Conservation (phyloP, 37 sponge, comb jelly and placozoan species). For the Mnemiopsis leidyi region DNA sequence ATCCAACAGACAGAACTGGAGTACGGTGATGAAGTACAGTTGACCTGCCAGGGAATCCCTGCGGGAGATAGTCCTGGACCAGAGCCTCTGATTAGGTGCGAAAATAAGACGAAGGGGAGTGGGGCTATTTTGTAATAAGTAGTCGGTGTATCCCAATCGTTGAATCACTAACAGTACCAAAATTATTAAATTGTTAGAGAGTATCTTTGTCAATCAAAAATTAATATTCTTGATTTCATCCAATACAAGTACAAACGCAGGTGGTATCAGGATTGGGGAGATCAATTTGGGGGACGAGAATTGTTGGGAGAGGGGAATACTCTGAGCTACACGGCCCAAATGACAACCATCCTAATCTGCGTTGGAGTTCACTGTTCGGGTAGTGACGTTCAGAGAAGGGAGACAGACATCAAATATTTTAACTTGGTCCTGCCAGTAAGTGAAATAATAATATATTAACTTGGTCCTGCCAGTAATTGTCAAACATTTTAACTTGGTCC, state of each 20-base stretch:
- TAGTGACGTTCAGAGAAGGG: background rate
- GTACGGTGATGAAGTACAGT: background rate
- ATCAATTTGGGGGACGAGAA: background rate
- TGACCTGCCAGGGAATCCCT: background rate
- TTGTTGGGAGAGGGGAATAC: background rate
- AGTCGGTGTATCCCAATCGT: no score
- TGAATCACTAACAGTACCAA: no score
- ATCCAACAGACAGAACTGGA: background rate
- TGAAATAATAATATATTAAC: no score
- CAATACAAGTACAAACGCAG: no score
- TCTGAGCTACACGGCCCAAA: background rate
- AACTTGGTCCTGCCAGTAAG: background rate
- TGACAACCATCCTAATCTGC: background rate
- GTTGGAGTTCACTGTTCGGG: background rate
- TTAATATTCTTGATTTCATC: no score
- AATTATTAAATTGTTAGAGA: no score
- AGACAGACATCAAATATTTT: background rate
- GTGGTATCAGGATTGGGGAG: background rate
- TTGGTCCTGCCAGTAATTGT: no score
- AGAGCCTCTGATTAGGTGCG: background rate
- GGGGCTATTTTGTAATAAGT: no score
- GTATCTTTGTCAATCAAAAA: no score
- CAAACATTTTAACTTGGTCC: no score
- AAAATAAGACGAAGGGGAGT: no score
- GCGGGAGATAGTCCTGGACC: constrained; percentile 10